Percentiles rank a stretch among this genome's conserved stretches.
Evolutionary conservation across 2,113 vertebrate genomes (phyloP).

Genomic region (Notiomystis cincta): DNA sequence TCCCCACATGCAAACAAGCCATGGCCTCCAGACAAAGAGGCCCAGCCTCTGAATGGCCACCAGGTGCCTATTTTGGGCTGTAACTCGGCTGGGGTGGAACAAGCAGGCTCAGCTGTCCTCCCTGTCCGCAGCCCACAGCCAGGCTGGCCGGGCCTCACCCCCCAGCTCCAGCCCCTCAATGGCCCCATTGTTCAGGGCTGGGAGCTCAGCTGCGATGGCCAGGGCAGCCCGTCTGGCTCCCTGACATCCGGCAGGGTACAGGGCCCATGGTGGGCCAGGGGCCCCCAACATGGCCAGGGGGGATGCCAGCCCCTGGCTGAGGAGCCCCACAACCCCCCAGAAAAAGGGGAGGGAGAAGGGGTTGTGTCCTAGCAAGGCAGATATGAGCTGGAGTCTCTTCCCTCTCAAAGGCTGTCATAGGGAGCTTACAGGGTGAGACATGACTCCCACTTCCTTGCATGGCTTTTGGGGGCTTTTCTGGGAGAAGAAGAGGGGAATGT

Average conservation of each 20-base stretch:
- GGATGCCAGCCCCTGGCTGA: background rate
- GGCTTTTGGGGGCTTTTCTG: background rate
- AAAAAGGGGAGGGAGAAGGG: background rate
- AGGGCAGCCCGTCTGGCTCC: constrained; percentile 26
- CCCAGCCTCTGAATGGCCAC: background rate
- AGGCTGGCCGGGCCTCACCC: background rate
- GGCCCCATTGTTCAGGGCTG: constrained; percentile 59
- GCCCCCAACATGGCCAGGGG: background rate
- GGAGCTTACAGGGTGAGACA: rapidly evolving
- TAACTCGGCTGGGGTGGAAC: constrained; percentile 16
- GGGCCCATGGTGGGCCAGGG: background rate
- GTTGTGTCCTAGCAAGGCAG: rapidly evolving
- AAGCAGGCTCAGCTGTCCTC: constrained; percentile 64
- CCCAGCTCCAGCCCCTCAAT: constrained; percentile 60
- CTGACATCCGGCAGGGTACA: background rate
- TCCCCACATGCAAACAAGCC: background rate
- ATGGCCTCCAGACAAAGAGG: background rate
- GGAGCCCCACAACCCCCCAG: background rate
- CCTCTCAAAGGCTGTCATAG: background rate
- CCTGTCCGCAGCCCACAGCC: constrained; percentile 29
- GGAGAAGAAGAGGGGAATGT: background rate
- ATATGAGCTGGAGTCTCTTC: background rate
- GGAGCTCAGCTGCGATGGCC: background rate
- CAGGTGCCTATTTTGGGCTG: constrained; percentile 67
- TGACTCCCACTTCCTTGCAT: rapidly evolving